Base-by-base conservation (phyloP, 2,113 vertebrate species). In the Otus sunia region DNA sequence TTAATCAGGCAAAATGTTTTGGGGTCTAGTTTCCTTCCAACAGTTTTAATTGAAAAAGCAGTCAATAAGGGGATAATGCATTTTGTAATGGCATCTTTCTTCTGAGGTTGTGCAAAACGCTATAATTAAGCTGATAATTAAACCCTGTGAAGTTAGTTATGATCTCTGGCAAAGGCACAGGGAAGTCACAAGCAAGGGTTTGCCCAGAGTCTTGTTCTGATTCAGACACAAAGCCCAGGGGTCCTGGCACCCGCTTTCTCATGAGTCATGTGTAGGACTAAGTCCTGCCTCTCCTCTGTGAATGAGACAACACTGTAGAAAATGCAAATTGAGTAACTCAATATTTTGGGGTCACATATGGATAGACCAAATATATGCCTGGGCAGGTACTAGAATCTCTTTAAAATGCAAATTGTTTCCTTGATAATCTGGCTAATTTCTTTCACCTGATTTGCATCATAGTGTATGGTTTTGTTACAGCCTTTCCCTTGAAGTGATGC, bases 11-110 rank as follows among this genome's bases (percentile, higher is more conserved):
- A 84, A 76, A 67, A 25, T 20, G 59, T 75, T 86, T 41, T 32
- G 50, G n/a, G 58, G 77, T 85, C 45, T 79, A 5, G 53, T 12
- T 92, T 72, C 45, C 77, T 75, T 53, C 43, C 80, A 85, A 53
- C 32, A 62, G 53, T 82, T 95, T 90, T 94, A 95, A 95, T 94
- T 97, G 94, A 90, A 90, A 97, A 95, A 92, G 15, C 66, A 90
- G 49, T 81, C 91, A 79, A 10, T 82, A 73, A 76, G 32, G 19
- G 12, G 23, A 82, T 73, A 82, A 92, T 73, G 74, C 62, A 50
- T 69, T 79, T 92, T 84, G 66, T 84, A 77, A 81, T 29, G 53
- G 80, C 80, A 63, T 85, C 39, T 37, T 87, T 88, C 77, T 95
- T 87, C 34, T 36, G 80, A 89, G 89, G 89, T 62, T 47, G 63